Percentiles rank a stretch among this genome's conserved stretches.
These are phyloP conservation scores for Ophthalmolycus amberensis DNA, from an alignment of 2,113 vertebrate species.

Conservation along the genomic window DNA sequence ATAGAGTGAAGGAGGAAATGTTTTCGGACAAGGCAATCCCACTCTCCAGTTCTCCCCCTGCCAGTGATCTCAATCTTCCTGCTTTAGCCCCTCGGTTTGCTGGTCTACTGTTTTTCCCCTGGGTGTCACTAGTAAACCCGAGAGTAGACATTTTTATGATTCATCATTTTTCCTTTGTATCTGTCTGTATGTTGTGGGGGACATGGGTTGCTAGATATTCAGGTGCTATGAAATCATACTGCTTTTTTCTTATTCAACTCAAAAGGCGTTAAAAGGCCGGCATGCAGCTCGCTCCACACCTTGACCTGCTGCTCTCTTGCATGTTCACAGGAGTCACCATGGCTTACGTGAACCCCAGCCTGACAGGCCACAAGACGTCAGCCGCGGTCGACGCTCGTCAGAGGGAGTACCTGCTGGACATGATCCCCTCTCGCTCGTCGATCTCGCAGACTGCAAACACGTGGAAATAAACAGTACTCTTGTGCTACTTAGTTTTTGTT, in stretches of 20 bases:
- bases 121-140: constrained; percentile 33
- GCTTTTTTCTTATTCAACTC: not conserved
- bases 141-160: constrained; percentile 28
- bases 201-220: constrained; percentile 43
- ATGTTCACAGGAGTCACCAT: constrained; percentile 89
- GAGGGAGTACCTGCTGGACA: constrained; percentile 96
- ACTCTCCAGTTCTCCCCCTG: constrained; percentile 38
- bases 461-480: constrained; percentile 89
- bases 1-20: constrained; percentile 49
- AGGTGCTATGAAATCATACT: constrained; percentile 16
- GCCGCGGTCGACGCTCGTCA: constrained; percentile 91
- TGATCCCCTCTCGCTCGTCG: constrained; percentile 96
- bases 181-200: constrained; percentile 31
- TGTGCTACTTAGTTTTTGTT: constrained; percentile 39
- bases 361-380: constrained; percentile 90
- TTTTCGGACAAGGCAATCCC: constrained; percentile 68
- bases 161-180: constrained; percentile 35
- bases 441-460: constrained; percentile 93
- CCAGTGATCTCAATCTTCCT: constrained; percentile 54
- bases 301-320: constrained; percentile 42
- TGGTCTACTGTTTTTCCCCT: constrained; percentile 44
- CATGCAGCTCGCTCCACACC: not conserved
- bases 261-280: not conserved
- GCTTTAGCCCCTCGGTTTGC: constrained; percentile 49
- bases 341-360: constrained; percentile 91